These are phyloP conservation scores for Hanleya hanleyi DNA, from an alignment of 2,888 invertebrate genomes.

Conservation along the genomic window DNA sequence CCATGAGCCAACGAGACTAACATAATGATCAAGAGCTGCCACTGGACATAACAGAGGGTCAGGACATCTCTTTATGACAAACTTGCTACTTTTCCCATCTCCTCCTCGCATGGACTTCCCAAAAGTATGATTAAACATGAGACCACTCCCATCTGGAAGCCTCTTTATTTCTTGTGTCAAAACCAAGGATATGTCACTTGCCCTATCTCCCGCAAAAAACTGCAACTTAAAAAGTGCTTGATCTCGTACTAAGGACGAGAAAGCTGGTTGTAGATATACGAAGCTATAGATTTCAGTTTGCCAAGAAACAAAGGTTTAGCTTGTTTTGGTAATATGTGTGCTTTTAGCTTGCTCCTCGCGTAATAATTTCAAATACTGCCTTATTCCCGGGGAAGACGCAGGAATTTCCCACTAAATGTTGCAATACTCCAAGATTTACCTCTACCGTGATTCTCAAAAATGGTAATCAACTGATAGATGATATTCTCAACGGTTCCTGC, in stretches of 20 bases:
- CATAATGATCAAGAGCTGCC: background rate
- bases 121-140: constrained; percentile 5
- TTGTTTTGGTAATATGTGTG: background rate
- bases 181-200: background rate
- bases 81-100: background rate
- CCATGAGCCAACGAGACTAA: background rate
- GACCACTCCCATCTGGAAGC: constrained; percentile 8
- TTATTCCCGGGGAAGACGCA: background rate
- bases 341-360: background rate
- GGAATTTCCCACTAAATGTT: constrained; percentile 5
- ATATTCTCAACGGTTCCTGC: background rate
- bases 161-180: constrained; percentile 6
- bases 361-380: background rate
- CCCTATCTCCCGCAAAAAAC: constrained; percentile 10
- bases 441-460: constrained; percentile 1
- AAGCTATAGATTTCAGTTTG: background rate
- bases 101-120: constrained; percentile 9
- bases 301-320: background rate
- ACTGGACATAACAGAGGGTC: constrained; percentile 8
- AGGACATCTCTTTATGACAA: background rate
- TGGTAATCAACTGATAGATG: background rate
- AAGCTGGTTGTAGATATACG: background rate
- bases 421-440: background rate
- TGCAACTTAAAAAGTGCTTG: constrained; percentile 7
- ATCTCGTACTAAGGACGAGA: background rate